Evolutionary conservation across 2,113 vertebrate genomes (phyloP).

Genomic region (Sceloporus tristichus): DNA sequence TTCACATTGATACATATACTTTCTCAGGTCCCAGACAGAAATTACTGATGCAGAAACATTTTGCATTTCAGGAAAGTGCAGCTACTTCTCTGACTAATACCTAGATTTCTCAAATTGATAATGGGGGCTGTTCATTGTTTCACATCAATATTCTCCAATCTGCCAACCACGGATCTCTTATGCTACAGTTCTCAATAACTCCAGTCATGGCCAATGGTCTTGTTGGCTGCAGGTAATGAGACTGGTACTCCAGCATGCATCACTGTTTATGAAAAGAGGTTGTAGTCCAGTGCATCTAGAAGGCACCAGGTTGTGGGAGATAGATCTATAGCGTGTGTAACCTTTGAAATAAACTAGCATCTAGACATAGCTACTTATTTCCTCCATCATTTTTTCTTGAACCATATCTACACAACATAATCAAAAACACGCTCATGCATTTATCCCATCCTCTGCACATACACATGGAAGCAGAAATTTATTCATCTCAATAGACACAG

Average conservation of each 20-base stretch:
- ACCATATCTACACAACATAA: not conserved
- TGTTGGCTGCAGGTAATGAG: too few relatives aligned
- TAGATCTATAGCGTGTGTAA: not conserved
- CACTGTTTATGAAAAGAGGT: not conserved
- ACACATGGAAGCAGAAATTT: not conserved
- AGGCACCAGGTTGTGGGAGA: not conserved
- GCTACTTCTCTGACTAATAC: not conserved
- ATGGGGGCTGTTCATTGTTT: too few relatives aligned
- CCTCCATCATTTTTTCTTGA: not conserved
- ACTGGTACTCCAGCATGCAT: not conserved
- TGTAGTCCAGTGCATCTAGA: not conserved
- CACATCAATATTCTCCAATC: too few relatives aligned
- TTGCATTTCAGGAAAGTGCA: conserved; percentile 17
- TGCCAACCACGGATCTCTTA: too few relatives aligned
- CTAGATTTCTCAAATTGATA: not conserved
- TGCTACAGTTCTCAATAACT: too few relatives aligned
- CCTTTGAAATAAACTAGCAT: not conserved
- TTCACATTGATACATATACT: conserved; percentile 11
- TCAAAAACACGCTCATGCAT: not conserved
- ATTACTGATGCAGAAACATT: conserved; percentile 20
- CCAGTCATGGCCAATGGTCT: too few relatives aligned
- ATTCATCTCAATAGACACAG: not conserved
- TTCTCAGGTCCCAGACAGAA: not conserved
- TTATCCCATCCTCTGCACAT: not conserved
- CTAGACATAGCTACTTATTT: not conserved